These are phyloP conservation scores for Eremobia ochroleuca DNA, from an alignment of 2,888 invertebrate species.

Conservation along the genomic window DNA sequence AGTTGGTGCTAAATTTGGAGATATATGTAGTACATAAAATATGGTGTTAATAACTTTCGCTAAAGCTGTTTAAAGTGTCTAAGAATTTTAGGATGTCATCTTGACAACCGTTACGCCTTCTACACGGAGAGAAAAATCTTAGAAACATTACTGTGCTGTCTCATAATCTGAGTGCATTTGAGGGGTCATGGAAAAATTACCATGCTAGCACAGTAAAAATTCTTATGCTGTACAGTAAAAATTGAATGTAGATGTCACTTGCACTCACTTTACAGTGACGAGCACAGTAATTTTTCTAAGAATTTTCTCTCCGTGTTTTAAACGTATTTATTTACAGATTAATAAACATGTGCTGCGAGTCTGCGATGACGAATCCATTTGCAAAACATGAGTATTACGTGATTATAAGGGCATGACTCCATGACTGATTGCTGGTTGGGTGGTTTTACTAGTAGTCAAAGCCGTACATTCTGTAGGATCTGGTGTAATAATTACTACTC, in stretches of 20 bases:
- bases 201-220: too few relatives aligned
- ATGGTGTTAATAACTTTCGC: neutral
- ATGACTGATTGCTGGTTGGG: neutral
- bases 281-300: too few relatives aligned
- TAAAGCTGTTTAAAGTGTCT: neutral
- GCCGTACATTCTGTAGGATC: neutral
- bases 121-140: too few relatives aligned
- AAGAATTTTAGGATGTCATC: neutral
- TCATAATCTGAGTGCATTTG: too few relatives aligned
- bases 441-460: neutral
- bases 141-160: too few relatives aligned
- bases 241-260: too few relatives aligned
- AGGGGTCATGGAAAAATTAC: too few relatives aligned
- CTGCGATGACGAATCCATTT: constrained; percentile 16
- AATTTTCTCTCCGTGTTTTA: too few relatives aligned
- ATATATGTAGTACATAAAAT: too few relatives aligned
- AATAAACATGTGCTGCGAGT: neutral
- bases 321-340: constrained; percentile 2
- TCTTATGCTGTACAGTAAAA: too few relatives aligned
- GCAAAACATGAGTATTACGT: constrained; percentile 1
- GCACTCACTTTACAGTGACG: too few relatives aligned
- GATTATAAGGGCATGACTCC: neutral
- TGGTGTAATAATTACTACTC: neutral
- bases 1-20: neutral
- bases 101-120: neutral